A percentile compares a stretch with the other conserved stretches of the same genome.
phyloP scores from a whole-genome alignment of 2,113 vertebrate genomes.

The Proterorhinus semilunaris region DNA sequence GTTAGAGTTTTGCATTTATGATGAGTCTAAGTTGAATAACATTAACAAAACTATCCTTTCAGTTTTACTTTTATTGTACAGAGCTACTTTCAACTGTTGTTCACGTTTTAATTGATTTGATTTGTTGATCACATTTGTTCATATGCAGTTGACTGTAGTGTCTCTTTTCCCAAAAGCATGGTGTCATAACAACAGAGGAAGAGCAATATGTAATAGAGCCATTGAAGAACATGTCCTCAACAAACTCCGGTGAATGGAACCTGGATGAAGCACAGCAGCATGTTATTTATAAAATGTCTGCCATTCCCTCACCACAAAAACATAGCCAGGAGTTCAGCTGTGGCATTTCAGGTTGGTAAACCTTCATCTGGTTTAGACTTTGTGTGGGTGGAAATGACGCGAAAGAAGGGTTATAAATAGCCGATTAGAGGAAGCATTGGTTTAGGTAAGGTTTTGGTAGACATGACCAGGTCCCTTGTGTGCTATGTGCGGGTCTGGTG shows the following conservation, averaged over 20 bases:
- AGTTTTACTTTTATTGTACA: no score
- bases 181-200: conserved; percentile 97
- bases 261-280: conserved; percentile 92
- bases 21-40: no score
- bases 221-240: conserved; percentile 87
- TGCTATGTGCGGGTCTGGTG: conserved; percentile 47
- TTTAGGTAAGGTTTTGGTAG: conserved; percentile 68
- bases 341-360: conserved; percentile 91
- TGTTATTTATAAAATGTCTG: conserved; percentile 98
- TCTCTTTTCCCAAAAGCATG: conserved; percentile 81
- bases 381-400: conserved; percentile 71
- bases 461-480: conserved; percentile 56
- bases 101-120: no score
- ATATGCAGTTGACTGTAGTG: background rate
- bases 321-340: conserved; percentile 87
- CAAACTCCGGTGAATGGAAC: conserved; percentile 84
- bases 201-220: conserved; percentile 99
- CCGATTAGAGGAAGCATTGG: conserved; percentile 70
- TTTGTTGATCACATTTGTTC: no score
- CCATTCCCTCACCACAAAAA: conserved; percentile 83
- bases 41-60: no score
- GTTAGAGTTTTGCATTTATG: no score
- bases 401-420: conserved; percentile 71
- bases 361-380: conserved; percentile 52
- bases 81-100: no score